Base-by-base conservation (phyloP, 1,140 invertebrate species). In the Lutraria rhynchaena region DNA sequence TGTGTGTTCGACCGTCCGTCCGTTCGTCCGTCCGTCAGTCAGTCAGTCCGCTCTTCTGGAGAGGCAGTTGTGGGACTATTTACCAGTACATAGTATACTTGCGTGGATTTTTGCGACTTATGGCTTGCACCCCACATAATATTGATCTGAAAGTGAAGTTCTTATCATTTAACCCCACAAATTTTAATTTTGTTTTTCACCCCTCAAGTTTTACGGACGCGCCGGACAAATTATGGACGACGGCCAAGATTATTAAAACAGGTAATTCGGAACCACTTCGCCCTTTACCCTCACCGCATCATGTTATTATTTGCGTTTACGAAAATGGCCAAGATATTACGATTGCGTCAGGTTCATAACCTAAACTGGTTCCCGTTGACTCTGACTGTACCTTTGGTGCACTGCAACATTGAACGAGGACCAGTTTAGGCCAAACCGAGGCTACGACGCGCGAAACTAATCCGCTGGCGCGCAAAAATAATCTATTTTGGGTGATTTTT, bases 211-310 rank as follows among this genome's bases (percentile, higher is more conserved):
- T 55, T n/a, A 11, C 5, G 51, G 5, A 17, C 51, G n/a, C 51
- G 51, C n/a, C 51, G 9, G 24, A 55, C 51, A 7, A 55, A n/a
- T n/a, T 11, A 55, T 24, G n/a, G 51, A 55, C 51, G n/a, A 55
- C 51, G 51, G 51, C 51, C 51, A 55, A 55, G 9, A 55, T 55
- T 55, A 55, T n/a, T n/a, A 55, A 55, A 55, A 55, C 19, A n/a
- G n/a, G 51, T 55, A n/a, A n/a, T 11, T 55, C 5, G 24, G 24
- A n/a, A 55, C 19, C 7, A 55, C 51, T n/a, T n/a, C 7, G 24
- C n/a, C n/a, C n/a, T n/a, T n/a, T n/a, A n/a, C n/a, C n/a, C n/a
- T n/a, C n/a, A n/a, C n/a, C n/a, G n/a, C n/a, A n/a, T n/a, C n/a
- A n/a, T n/a, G n/a, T n/a, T n/a, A n/a, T n/a, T n/a, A n/a, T n/a